A percentile compares a stretch with the other conserved stretches of the same genome.
These are phyloP conservation scores for Pasiphila rectangulata DNA, from an alignment of 2,888 invertebrate genomes.

Conservation along the genomic window DNA sequence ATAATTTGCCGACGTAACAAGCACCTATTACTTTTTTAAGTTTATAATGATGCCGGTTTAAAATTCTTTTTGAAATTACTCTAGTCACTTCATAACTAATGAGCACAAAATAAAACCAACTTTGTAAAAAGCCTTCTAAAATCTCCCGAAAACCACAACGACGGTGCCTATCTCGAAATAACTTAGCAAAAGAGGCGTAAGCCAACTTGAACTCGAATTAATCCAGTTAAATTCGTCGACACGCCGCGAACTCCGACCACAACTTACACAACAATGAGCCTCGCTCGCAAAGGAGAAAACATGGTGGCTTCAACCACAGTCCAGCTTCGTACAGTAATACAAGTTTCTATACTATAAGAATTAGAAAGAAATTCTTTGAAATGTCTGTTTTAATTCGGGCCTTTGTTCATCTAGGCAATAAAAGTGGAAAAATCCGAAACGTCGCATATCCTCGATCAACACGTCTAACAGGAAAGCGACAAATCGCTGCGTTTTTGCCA, in stretches of 20 bases:
- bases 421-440: too few species aligned
- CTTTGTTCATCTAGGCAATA: too few species aligned
- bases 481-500: too few species aligned
- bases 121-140: background rate
- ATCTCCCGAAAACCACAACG: conserved; percentile 4
- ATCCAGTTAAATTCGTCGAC: conserved; percentile 66
- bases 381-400: too few species aligned
- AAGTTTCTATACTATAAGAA: conserved; percentile 1
- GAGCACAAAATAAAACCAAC: background rate
- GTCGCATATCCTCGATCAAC: too few species aligned
- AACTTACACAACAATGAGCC: conserved; percentile 63
- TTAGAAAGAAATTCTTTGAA: background rate
- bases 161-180: conserved; percentile 13
- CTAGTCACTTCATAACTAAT: background rate
- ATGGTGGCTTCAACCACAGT: conserved; percentile 8
- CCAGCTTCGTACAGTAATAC: conserved; percentile 4
- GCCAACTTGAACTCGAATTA: conserved; percentile 51
- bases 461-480: too few species aligned
- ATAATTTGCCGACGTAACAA: too few species aligned
- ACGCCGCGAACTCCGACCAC: conserved; percentile 53
- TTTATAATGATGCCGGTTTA: too few species aligned
- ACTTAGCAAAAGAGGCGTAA: conserved; percentile 33
- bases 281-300: conserved; percentile 39
- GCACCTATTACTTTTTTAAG: too few species aligned
- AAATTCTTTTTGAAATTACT: too few species aligned